These are phyloP conservation scores for Oncorhynchus clarkii DNA, from an alignment of 2,113 vertebrate species.

Conservation along the genomic window DNA sequence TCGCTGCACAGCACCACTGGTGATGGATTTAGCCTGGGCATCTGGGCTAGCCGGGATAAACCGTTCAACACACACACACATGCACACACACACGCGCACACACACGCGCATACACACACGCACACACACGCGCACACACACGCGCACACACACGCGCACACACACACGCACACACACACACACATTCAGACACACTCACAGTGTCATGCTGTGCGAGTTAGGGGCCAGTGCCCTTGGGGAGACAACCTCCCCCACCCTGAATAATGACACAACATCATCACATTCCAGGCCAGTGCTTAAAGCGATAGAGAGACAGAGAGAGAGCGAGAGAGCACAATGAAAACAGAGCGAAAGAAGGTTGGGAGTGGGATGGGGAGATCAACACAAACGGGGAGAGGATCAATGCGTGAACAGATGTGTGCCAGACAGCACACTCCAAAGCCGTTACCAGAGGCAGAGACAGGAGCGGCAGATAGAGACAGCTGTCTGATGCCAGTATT, in stretches of 20 bases:
- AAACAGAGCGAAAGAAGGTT: not conserved
- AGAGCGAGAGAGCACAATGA: not conserved
- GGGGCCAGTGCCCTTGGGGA: slow-evolving; percentile 43
- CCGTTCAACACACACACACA: slow-evolving; percentile 28
- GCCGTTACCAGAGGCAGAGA: slow-evolving; percentile 27
- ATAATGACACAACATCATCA: slow-evolving; percentile 50
- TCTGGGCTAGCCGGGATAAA: slow-evolving; percentile 55
- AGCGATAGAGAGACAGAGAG: slow-evolving; percentile 28
- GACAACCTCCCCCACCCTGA: slow-evolving; percentile 46
- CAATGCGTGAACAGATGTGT: slow-evolving; percentile 73
- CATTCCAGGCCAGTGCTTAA: slow-evolving; percentile 47
- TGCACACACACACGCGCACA: not conserved
- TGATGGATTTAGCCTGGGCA: slow-evolving; percentile 59
- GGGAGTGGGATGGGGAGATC: not conserved
- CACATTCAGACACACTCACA: not conserved
- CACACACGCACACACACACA: not conserved
- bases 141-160: not conserved
- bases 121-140: not conserved
- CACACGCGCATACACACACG: not conserved
- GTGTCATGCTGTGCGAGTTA: slow-evolving; percentile 20
- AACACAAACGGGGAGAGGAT: slow-evolving; percentile 54
- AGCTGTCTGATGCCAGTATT: not conserved
- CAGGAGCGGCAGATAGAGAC: slow-evolving; percentile 27
- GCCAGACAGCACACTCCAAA: slow-evolving; percentile 34
- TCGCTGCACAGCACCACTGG: slow-evolving; percentile 52